Percentiles rank a stretch among this genome's conserved stretches.
Conservation (phyloP, 2,888 invertebrate species). For the Phoenoteleia sp. region DNA sequence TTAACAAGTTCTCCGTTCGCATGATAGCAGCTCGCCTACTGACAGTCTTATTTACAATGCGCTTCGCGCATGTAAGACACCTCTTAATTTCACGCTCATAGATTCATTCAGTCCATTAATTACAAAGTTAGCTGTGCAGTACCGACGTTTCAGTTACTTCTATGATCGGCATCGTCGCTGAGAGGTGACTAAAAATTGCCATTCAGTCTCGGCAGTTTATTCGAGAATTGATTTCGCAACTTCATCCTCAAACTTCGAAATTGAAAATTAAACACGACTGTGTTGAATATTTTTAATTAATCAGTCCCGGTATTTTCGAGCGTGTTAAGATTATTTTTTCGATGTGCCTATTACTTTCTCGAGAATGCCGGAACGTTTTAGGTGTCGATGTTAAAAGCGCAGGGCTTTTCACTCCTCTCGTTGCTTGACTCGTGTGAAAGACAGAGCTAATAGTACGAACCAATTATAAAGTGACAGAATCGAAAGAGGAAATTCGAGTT, state of each 20-base stretch:
- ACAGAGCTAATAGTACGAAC: conserved; percentile 37
- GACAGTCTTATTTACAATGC: conserved; percentile 37
- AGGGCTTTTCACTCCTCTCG: conserved; percentile 4
- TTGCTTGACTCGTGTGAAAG: neutral
- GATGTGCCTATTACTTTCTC: too few relatives aligned
- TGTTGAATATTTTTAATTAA: too few relatives aligned
- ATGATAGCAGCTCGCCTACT: conserved; percentile 9
- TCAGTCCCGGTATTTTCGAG: too few relatives aligned
- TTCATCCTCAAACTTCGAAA: too few relatives aligned
- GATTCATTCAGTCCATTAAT: conserved; percentile 48
- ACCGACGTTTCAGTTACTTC: conserved; percentile 10
- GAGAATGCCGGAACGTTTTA: too few relatives aligned
- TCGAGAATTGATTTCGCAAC: neutral
- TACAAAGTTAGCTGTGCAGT: conserved; percentile 8
- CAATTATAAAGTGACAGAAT: conserved; percentile 21
- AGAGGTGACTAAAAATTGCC: neutral
- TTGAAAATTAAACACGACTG: too few relatives aligned
- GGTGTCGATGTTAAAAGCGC: neutral
- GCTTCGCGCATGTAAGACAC: conserved; percentile 34
- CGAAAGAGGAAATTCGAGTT: neutral
- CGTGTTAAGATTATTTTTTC: too few relatives aligned
- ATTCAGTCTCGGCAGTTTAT: conserved; percentile 23
- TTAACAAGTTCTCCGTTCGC: conserved; percentile 35
- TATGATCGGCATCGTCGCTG: too few relatives aligned
- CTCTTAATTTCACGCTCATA: conserved; percentile 49